These are phyloP conservation scores for Drosophila multiciliata DNA, from an alignment of 2,888 invertebrate genomes.

Conservation along the genomic window DNA sequence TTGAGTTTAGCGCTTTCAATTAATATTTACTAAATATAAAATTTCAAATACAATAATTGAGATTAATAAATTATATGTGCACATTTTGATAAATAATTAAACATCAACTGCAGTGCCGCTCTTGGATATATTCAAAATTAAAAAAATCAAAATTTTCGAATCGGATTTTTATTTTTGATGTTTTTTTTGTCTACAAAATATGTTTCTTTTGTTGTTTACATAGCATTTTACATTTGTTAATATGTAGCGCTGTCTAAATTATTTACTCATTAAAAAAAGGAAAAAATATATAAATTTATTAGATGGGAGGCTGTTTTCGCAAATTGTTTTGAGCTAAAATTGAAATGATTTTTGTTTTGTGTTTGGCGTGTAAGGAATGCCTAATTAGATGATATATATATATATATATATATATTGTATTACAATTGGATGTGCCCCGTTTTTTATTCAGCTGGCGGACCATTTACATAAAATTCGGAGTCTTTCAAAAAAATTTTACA, in stretches of 20 bases:
- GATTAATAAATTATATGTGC: background rate
- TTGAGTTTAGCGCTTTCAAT: background rate
- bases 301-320: conserved; percentile 10
- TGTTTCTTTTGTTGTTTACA: conserved; percentile 43
- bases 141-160: conserved; percentile 16
- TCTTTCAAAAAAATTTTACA: conserved; percentile 58
- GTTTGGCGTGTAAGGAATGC: conserved; percentile 68
- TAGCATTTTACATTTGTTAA: conserved; percentile 46
- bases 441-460: conserved; percentile 51
- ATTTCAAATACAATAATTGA: too few relatives aligned
- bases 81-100: background rate
- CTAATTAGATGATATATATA: conserved; percentile 63
- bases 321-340: conserved; percentile 41
- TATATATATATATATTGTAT: conserved; percentile 32
- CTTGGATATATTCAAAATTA: background rate
- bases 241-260: conserved; percentile 44
- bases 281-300: conserved; percentile 31
- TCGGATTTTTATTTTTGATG: conserved; percentile 54
- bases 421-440: conserved; percentile 46
- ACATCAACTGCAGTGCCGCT: too few relatives aligned
- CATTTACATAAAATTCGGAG: conserved; percentile 43
- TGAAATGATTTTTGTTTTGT: conserved; percentile 29
- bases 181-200: conserved; percentile 54
- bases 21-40: too few relatives aligned
- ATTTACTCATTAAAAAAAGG: conserved; percentile 31